phyloP scores from a whole-genome alignment of 1,140 invertebrate species.

The Catajapyx aquilonaris region DNA sequence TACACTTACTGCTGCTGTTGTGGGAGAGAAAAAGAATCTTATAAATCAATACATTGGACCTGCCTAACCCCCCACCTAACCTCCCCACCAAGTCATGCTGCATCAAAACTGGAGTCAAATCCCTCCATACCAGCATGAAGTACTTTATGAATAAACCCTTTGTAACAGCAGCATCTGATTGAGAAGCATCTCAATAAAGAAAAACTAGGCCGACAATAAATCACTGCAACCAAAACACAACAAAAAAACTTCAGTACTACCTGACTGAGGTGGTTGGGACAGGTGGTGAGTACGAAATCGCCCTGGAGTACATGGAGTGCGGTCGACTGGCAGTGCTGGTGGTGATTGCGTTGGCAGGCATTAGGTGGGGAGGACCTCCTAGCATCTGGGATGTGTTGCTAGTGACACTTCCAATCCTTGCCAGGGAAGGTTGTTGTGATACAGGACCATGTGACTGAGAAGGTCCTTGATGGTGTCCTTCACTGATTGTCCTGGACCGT shows the following conservation, averaged over 20 bases:
- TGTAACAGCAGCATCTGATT: background rate
- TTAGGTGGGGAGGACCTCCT: slow-evolving; percentile 4
- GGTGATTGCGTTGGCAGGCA: background rate
- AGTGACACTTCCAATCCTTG: background rate
- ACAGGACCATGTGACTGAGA: slow-evolving; percentile 10
- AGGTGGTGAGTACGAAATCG: slow-evolving; percentile 37
- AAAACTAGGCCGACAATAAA: background rate
- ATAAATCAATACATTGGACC: too few relatives aligned
- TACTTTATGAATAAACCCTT: background rate
- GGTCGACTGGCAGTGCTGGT: slow-evolving; percentile 20
- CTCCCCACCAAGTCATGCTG: too few relatives aligned
- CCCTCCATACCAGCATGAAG: background rate
- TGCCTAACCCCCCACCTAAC: too few relatives aligned
- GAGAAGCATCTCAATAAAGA: background rate
- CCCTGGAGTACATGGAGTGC: slow-evolving; percentile 31
- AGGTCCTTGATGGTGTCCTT: slow-evolving; percentile 21
- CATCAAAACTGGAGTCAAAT: too few relatives aligned
- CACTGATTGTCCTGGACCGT: slow-evolving; percentile 36
- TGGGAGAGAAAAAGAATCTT: too few relatives aligned
- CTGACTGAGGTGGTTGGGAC: slow-evolving; percentile 31
- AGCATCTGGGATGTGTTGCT: slow-evolving; percentile 4
- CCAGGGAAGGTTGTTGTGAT: background rate
- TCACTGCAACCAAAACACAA: too few relatives aligned
- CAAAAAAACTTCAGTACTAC: slow-evolving; percentile 20
- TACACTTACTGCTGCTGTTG: too few relatives aligned